Conservation (phyloP, 2,888 invertebrate species). For the Didymodactylos carnosus region DNA sequence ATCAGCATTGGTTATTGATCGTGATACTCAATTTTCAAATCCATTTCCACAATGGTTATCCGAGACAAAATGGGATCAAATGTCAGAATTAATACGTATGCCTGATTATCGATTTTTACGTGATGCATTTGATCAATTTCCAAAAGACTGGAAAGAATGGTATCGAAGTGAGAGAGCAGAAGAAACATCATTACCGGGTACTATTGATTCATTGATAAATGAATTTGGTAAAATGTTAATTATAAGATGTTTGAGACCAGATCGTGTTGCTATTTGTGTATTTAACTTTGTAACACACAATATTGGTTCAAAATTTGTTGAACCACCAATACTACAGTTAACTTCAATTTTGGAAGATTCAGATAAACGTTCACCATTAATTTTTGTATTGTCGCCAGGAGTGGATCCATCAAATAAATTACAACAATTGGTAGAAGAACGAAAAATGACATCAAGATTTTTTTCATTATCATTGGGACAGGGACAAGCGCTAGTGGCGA, state of each 20-base stretch:
- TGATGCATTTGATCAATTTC: constrained; percentile 19
- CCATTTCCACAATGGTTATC: constrained; percentile 56
- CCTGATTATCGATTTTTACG: constrained; percentile 66
- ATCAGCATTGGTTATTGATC: constrained; percentile 45
- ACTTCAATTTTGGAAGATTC: constrained; percentile 58
- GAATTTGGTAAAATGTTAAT: constrained; percentile 60
- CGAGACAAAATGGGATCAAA: constrained; percentile 66
- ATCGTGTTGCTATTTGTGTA: constrained; percentile 59
- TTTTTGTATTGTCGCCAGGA: constrained; percentile 65
- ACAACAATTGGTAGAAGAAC: constrained; percentile 49
- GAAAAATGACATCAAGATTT: constrained; percentile 48
- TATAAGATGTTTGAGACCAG: constrained; percentile 55
- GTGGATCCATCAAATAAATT: constrained; percentile 61
- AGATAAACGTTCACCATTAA: constrained; percentile 53
- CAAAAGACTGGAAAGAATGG: neutral
- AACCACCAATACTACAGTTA: constrained; percentile 63
- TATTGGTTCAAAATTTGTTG: constrained; percentile 57
- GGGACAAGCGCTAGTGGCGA: constrained; percentile 65
- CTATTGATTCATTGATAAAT: constrained; percentile 10
- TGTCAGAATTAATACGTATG: constrained; percentile 64
- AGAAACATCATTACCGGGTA: constrained; percentile 49
- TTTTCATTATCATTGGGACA: constrained; percentile 63
- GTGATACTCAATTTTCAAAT: constrained; percentile 61
- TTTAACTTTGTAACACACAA: constrained; percentile 52
- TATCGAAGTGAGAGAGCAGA: constrained; percentile 54